phyloP scores from a whole-genome alignment of 2,113 vertebrate genomes.

The Fregata magnificens region DNA sequence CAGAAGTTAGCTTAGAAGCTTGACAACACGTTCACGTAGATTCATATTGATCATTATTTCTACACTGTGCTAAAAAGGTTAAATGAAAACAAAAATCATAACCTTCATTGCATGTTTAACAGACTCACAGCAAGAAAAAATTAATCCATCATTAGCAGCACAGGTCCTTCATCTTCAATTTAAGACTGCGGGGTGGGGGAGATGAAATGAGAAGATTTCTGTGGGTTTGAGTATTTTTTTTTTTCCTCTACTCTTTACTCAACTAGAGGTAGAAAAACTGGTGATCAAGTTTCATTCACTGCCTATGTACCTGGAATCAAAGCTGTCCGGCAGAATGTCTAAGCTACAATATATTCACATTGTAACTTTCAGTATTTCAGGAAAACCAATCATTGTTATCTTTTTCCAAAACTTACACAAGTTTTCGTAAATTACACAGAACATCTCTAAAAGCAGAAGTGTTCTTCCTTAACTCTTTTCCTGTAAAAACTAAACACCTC shows the following conservation, averaged over 20 bases:
- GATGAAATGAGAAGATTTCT: not conserved
- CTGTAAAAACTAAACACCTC: not conserved
- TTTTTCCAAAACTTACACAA: not conserved
- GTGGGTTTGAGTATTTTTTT: not conserved
- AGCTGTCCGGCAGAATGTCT: not conserved
- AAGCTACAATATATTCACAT: not conserved
- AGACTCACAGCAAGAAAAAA: not conserved
- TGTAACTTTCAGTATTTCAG: not conserved
- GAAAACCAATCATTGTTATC: not conserved
- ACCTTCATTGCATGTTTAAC: not conserved
- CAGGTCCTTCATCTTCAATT: not conserved
- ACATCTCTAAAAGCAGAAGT: not conserved
- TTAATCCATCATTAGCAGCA: not conserved
- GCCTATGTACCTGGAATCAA: too few species aligned
- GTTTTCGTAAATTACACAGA: not conserved
- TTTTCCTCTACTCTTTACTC: not conserved
- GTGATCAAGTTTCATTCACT: not conserved
- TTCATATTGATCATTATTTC: not conserved
- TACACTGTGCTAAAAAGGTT: not conserved
- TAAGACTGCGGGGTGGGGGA: rapidly evolving
- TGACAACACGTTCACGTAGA: not conserved
- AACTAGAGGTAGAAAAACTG: not conserved
- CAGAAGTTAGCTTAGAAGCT: not conserved
- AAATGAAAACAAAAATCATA: not conserved
- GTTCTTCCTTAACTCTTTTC: not conserved